Evolutionary conservation across 2,797 vertebrate species (phyloP).

Genomic region (Chaenodraco wilsoni): DNA sequence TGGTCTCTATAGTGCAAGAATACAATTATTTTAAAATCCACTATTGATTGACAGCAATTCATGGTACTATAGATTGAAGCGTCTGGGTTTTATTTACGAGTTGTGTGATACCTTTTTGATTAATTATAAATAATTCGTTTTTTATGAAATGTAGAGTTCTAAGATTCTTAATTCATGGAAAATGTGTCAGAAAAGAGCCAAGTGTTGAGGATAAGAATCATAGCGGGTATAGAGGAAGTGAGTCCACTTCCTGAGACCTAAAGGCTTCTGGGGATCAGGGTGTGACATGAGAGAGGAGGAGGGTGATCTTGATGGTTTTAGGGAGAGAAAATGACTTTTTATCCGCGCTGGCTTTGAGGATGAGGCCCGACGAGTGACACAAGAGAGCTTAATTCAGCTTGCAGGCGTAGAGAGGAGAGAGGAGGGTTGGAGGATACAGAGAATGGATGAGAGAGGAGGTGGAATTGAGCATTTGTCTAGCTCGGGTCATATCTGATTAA

Average conservation of each 20-base stretch:
- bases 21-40: background rate
- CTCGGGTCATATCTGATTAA: constrained; percentile 74
- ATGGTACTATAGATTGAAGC: background rate
- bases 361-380: constrained; percentile 39
- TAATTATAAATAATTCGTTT: background rate
- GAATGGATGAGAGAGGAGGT: constrained; percentile 34
- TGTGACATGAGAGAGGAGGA: constrained; percentile 36
- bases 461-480: constrained; percentile 63
- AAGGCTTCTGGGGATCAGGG: constrained; percentile 48
- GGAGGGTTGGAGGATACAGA: constrained; percentile 22
- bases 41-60: background rate
- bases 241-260: constrained; percentile 39
- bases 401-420: constrained; percentile 19
- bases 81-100: background rate
- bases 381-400: constrained; percentile 52
- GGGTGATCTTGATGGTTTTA: constrained; percentile 56
- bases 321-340: constrained; percentile 53
- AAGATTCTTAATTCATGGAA: constrained; percentile 6
- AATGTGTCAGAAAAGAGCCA: constrained; percentile 29
- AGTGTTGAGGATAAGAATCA: constrained; percentile 31
- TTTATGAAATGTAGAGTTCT: background rate
- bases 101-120: background rate
- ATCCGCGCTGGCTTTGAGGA: constrained; percentile 31
- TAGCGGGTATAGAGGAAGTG: constrained; percentile 19
- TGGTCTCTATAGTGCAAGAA: background rate